These are phyloP conservation scores for Callithrix jacchus DNA, from an alignment of 2,113 vertebrate species.

Conservation along the genomic window DNA sequence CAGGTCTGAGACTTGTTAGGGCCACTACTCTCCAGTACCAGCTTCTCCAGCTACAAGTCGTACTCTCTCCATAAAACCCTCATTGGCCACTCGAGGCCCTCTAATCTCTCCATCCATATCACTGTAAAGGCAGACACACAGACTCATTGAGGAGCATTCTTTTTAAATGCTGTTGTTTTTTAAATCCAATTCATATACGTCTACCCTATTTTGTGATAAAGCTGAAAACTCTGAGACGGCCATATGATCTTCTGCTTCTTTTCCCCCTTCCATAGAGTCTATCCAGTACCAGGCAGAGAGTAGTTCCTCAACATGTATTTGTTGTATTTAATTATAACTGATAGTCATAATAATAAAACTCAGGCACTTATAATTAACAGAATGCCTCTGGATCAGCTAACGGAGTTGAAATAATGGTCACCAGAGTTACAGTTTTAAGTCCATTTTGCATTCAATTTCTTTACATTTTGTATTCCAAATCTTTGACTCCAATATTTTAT, in stretches of 20 bases:
- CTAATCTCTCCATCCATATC: neutral
- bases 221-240: neutral
- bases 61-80: neutral
- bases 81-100: neutral
- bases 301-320: neutral
- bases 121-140: neutral
- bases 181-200: neutral
- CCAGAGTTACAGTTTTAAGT: neutral
- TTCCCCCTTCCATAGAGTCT: neutral
- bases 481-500: conserved; percentile 19
- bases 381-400: neutral
- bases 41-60: neutral
- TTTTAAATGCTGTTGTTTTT: neutral
- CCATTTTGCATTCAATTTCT: neutral
- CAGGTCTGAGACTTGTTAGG: neutral
- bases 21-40: neutral
- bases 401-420: neutral
- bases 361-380: neutral
- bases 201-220: neutral
- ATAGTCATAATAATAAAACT: neutral
- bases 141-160: neutral
- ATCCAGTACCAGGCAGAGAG: neutral
- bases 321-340: neutral
- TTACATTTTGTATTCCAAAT: neutral
- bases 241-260: neutral